phyloP scores from a whole-genome alignment of 2,888 invertebrate species.

The Pomacea canaliculata region DNA sequence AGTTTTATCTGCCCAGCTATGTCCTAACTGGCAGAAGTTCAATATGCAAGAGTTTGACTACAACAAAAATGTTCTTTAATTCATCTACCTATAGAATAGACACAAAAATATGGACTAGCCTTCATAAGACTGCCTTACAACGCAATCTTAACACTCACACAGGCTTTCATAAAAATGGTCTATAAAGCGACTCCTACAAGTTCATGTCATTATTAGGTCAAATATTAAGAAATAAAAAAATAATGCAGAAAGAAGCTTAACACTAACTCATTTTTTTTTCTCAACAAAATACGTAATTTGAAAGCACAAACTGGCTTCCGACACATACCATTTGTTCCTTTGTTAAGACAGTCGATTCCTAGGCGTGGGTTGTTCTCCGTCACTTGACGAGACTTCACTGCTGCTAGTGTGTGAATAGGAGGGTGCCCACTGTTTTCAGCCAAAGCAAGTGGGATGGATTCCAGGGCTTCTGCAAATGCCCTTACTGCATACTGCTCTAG shows the following conservation, averaged over 20 bases:
- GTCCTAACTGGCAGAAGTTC: background rate
- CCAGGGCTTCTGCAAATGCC: conserved; percentile 95
- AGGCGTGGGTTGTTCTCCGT: conserved; percentile 86
- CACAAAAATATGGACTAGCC: too few relatives aligned
- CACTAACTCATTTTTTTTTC: too few relatives aligned
- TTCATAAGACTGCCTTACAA: too few relatives aligned
- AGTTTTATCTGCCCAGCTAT: conserved; percentile 11
- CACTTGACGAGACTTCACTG: conserved; percentile 90
- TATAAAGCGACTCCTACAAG: too few relatives aligned
- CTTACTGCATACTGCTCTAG: conserved; percentile 98
- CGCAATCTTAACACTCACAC: too few relatives aligned
- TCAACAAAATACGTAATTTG: too few relatives aligned
- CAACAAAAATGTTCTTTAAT: too few relatives aligned
- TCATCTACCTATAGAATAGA: too few relatives aligned
- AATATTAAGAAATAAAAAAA: too few relatives aligned
- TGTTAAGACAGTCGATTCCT: conserved; percentile 94
- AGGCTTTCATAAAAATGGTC: too few relatives aligned
- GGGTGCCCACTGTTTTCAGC: conserved; percentile 96
- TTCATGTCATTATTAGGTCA: too few relatives aligned
- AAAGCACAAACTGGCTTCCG: background rate
- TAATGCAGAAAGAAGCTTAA: too few relatives aligned
- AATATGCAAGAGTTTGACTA: background rate
- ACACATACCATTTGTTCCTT: conserved; percentile 76
- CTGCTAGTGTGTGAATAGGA: conserved; percentile 88
- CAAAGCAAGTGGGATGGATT: conserved; percentile 92